These are phyloP conservation scores for Propithecus perrieri DNA, from an alignment of 2,797 vertebrate genomes.

Conservation along the genomic window DNA sequence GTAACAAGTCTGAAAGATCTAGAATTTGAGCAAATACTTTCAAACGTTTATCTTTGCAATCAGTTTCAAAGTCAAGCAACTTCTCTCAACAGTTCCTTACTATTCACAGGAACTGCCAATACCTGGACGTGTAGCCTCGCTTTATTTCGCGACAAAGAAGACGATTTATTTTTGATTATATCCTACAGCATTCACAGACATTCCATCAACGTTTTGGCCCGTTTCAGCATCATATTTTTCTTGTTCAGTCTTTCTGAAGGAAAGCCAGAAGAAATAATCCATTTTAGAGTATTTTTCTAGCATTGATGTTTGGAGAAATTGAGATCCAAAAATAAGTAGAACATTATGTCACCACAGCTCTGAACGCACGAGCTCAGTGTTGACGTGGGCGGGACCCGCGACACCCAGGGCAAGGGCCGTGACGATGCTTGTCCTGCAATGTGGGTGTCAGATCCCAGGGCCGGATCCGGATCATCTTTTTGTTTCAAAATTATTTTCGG, in stretches of 20 bases:
- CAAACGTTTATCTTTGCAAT: not conserved
- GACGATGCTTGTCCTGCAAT: not conserved
- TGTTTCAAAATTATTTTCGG: not conserved
- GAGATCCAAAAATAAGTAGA: constrained; percentile 69
- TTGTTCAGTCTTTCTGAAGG: constrained; percentile 65
- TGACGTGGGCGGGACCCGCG: not conserved
- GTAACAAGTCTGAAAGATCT: not conserved
- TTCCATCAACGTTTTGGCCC: constrained; percentile 58
- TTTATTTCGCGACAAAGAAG: constrained; percentile 42
- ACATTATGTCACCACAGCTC: constrained; percentile 57
- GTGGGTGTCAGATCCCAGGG: not conserved
- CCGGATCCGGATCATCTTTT: not conserved
- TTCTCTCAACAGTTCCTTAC: not conserved
- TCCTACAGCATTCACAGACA: constrained; percentile 31
- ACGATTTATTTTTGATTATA: constrained; percentile 26
- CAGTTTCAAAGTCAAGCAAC: constrained; percentile 41
- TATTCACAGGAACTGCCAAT: not conserved
- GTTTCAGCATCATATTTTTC: constrained; percentile 64
- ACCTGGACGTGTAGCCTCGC: not conserved
- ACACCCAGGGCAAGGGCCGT: not conserved
- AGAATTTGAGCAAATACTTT: not conserved
- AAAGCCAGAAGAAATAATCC: constrained; percentile 72
- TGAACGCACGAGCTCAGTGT: constrained; percentile 28
- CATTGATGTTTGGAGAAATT: constrained; percentile 50
- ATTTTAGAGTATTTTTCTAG: constrained; percentile 64